Base-by-base conservation (phyloP, 2,888 invertebrate genomes). In the Cristatella mucedo region DNA sequence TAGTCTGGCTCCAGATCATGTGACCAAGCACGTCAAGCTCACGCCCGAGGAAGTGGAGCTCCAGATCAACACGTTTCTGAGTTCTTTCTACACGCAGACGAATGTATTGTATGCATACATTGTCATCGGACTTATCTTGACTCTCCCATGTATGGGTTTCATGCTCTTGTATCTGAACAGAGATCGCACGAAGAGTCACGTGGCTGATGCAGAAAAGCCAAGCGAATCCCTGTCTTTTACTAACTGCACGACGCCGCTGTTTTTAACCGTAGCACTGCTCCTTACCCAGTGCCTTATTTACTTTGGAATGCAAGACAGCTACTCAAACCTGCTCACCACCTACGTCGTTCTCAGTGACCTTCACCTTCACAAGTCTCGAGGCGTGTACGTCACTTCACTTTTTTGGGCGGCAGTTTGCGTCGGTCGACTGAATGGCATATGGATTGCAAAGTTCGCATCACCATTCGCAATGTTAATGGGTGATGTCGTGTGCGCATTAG, bases 321-420 rank as follows among this genome's bases (percentile, higher is more conserved):
- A 36, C 24, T 26, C 24, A 9, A 36, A 36, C 24, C 36, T 36
- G 4, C 36, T 36, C 24, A 36, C 36, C 15, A 36, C 36, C 6
- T 36, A 26, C 36, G 21, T 29, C 4, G 24, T 36, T 3, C 19
- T 36, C 7, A 29, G 36, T 4, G 24, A 22, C 4, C 24, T 36
- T 4, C 21, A 24, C 21, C n/a, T 36, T n/a, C 4, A 11, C 6
- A 36, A 36, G 15, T 13, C 36, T 13, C 21, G 19, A 6, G 36
- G 36, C 24, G 36, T 36, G 5, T 36, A 36, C 13, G 5, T 36
- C 4, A 15, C 36, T 4, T 36, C 36, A 22, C 11, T 36, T 3
- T 36, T 36, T 18, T 36, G 36, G 36, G 36, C 36, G 7, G 22
- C 36, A n/a, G 26, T 36, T 22, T 36, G 36, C 24, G 15, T 36